Percentiles rank a stretch among this genome's conserved stretches.
These are phyloP conservation scores for Globodera rostochiensis DNA, from an alignment of 1,140 invertebrate genomes.

Conservation along the genomic window DNA sequence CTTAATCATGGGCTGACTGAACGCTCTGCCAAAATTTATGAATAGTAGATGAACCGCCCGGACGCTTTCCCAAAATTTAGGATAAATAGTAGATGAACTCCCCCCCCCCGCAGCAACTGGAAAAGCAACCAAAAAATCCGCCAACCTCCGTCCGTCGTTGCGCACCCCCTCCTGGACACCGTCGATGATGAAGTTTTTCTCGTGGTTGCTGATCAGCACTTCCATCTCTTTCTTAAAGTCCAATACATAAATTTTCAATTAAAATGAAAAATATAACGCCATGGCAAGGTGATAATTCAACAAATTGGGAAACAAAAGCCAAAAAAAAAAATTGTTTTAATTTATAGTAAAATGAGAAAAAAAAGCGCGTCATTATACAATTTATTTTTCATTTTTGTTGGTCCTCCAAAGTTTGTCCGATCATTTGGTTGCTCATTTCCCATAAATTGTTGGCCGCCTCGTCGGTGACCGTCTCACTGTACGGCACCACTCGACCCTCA, in stretches of 20 bases:
- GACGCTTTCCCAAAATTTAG: too few relatives aligned
- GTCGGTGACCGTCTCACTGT: conserved; percentile 29
- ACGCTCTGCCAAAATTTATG: too few relatives aligned
- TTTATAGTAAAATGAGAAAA: too few relatives aligned
- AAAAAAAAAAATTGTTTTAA: too few relatives aligned
- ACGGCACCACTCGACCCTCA: conserved; percentile 28
- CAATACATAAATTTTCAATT: too few relatives aligned
- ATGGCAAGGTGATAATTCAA: background rate
- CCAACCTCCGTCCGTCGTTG: conserved; percentile 35
- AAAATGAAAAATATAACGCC: background rate
- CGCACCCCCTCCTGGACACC: conserved; percentile 41
- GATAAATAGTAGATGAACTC: too few relatives aligned
- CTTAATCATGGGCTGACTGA: too few relatives aligned
- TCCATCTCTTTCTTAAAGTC: background rate
- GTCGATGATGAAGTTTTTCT: conserved; percentile 45
- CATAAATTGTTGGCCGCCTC: conserved; percentile 41
- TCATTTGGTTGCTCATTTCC: conserved; percentile 26
- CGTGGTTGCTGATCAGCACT: conserved; percentile 33
- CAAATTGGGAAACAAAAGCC: background rate
- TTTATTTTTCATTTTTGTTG: too few relatives aligned
- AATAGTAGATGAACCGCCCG: too few relatives aligned
- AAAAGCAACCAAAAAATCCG: too few relatives aligned
- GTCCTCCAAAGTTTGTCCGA: background rate
- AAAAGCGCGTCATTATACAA: too few relatives aligned
- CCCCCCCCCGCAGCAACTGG: too few relatives aligned